Conservation (phyloP, 1,140 invertebrate species). For the Zaprionus nigranus region DNA sequence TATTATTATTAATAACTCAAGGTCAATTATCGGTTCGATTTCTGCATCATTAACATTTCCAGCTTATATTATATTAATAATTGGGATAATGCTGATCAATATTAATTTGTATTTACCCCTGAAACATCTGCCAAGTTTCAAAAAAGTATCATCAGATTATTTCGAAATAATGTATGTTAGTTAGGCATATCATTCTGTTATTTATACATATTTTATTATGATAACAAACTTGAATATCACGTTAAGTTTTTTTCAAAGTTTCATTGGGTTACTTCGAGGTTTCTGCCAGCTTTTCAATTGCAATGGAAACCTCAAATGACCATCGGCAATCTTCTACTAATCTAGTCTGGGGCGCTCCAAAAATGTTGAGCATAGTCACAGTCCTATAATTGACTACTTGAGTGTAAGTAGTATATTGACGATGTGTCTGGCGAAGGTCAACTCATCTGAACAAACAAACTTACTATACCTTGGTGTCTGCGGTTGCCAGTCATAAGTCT, state of each 20-base stretch:
- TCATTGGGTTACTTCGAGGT: neutral
- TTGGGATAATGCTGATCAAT: too few species aligned
- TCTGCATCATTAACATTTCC: too few species aligned
- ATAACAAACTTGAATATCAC: neutral
- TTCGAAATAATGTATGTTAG: neutral
- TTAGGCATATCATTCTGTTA: neutral
- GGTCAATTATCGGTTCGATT: too few species aligned
- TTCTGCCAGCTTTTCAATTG: neutral
- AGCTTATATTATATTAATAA: too few species aligned
- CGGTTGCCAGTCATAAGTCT: neutral
- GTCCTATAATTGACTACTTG: constrained; percentile 35
- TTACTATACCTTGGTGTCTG: constrained; percentile 2
- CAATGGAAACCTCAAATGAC: neutral
- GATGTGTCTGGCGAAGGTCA: constrained; percentile 52
- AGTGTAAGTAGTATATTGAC: constrained; percentile 12
- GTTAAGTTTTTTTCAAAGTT: neutral
- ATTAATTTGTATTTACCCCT: too few species aligned
- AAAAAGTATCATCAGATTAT: neutral
- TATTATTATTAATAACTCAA: neutral
- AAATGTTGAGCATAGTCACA: constrained; percentile 2
- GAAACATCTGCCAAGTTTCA: too few species aligned
- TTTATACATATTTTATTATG: neutral
- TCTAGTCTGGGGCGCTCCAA: neutral
- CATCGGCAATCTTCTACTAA: neutral
- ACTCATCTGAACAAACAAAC: constrained; percentile 42